These are phyloP conservation scores for Muntiacus muntjak DNA, from an alignment of 2,113 vertebrate species.

Conservation along the genomic window DNA sequence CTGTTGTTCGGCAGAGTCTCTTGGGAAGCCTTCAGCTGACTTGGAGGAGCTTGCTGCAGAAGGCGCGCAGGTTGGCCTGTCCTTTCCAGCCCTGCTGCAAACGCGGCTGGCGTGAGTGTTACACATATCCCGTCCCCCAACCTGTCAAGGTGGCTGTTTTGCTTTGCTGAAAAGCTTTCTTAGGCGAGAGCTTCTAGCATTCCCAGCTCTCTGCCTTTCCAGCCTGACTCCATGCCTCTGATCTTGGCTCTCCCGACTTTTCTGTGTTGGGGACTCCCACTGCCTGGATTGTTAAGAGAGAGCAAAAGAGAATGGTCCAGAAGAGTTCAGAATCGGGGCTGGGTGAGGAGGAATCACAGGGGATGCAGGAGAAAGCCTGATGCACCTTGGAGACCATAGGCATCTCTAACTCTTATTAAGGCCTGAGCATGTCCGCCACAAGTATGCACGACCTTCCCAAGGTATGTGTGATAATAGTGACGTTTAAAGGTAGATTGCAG, in stretches of 20 bases:
- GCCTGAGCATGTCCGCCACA: background rate
- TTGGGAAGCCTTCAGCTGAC: background rate
- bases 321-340: background rate
- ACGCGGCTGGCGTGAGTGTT: background rate
- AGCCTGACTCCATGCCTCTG: background rate
- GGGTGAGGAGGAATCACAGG: conserved; percentile 32
- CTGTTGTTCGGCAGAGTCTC: rapidly evolving
- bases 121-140: background rate
- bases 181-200: background rate
- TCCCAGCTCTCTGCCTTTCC: background rate
- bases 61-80: background rate
- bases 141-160: background rate
- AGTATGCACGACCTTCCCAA: conserved; percentile 11
- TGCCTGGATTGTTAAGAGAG: background rate
- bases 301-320: background rate
- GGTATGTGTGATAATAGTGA: background rate
- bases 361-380: conserved; percentile 30
- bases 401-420: conserved; percentile 50
- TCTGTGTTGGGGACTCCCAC: background rate
- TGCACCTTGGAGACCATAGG: background rate
- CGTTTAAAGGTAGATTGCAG: conserved; percentile 46
- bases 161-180: background rate
- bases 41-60: background rate
- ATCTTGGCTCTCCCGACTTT: background rate
- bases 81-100: background rate